These are phyloP conservation scores for Leuciscus idus DNA, from an alignment of 2,113 vertebrate species.

Conservation along the genomic window DNA sequence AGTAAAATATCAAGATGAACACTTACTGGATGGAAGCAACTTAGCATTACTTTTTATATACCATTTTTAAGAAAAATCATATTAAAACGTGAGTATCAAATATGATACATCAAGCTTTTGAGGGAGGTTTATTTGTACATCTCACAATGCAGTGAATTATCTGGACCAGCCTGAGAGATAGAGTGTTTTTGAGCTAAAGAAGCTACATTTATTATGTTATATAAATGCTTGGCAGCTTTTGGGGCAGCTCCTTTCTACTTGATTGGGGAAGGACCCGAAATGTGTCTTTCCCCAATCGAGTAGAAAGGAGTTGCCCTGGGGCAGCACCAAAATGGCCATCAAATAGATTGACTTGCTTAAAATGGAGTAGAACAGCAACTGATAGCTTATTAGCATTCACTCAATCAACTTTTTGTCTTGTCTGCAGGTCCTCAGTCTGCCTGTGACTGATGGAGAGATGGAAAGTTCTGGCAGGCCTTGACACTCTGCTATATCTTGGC, in stretches of 20 bases:
- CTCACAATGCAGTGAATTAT: not conserved
- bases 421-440: constrained; percentile 5
- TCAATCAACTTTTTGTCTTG: constrained; percentile 29
- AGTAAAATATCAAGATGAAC: too few species aligned
- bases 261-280: too few species aligned
- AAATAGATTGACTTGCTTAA: constrained; percentile 20
- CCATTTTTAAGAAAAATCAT: too few species aligned
- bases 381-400: constrained; percentile 53
- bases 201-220: not conserved
- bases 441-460: constrained; percentile 12
- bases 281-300: not conserved
- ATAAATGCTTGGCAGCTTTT: not conserved
- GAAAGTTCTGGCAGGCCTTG: constrained; percentile 28
- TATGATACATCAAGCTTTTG: too few species aligned
- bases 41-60: too few species aligned
- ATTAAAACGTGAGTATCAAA: too few species aligned
- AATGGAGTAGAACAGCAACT: constrained; percentile 2
- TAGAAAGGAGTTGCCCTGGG: constrained; percentile 7
- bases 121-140: too few species aligned
- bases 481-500: not conserved
- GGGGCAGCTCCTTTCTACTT: too few species aligned
- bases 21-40: too few species aligned
- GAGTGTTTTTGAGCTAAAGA: not conserved
- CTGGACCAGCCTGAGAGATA: not conserved
- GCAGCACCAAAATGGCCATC: constrained; percentile 3